phyloP scores from a whole-genome alignment of 2,797 vertebrate species.

The Natrix natrix region DNA sequence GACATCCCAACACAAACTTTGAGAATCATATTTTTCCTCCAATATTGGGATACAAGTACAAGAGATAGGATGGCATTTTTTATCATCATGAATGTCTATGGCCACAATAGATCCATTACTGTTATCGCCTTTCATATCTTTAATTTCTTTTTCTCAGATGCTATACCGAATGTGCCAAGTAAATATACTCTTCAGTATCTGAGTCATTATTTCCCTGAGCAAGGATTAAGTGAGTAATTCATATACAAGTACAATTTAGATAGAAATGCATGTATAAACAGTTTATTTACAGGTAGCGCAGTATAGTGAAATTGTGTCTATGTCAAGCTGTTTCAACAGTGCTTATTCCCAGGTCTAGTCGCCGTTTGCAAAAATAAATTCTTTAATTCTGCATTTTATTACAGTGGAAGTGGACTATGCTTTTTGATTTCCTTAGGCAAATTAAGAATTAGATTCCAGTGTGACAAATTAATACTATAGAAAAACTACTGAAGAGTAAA shows the following conservation, averaged over 20 bases:
- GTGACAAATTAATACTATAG: background rate
- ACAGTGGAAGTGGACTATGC: background rate
- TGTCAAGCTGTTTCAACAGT: background rate
- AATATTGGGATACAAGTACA: background rate
- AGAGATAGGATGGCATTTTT: background rate
- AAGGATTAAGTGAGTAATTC: constrained; percentile 30
- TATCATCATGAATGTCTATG: background rate
- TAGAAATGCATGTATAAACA: background rate
- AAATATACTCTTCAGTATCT: constrained; percentile 28
- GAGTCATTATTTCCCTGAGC: constrained; percentile 31
- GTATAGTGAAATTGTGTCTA: background rate
- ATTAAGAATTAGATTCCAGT: background rate
- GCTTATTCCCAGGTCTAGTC: background rate
- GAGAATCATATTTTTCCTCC: background rate
- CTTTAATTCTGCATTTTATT: background rate
- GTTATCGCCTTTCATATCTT: background rate
- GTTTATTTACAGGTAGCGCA: background rate
- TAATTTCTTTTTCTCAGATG: constrained; percentile 11
- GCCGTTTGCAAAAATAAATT: background rate
- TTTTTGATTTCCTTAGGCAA: background rate
- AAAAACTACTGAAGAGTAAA: background rate
- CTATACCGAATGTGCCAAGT: background rate
- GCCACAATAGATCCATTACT: background rate
- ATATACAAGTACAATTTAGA: background rate
- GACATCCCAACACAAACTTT: background rate